phyloP scores from a whole-genome alignment of 2,113 vertebrate species.

The Microcebus lehilahytsara region DNA sequence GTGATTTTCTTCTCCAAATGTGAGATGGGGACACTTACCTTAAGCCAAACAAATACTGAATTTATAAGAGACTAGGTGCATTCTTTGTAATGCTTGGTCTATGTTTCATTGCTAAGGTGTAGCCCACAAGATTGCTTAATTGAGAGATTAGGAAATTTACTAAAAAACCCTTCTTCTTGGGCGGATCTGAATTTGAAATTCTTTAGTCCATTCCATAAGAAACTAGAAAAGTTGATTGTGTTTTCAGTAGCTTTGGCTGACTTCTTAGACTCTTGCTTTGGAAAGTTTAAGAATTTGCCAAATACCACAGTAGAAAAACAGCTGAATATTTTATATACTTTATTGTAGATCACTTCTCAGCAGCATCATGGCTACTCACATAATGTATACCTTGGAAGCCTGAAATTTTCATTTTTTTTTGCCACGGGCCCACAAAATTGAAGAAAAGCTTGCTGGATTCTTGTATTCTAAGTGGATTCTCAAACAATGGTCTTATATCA shows the following conservation, averaged over 20 bases:
- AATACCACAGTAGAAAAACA: neutral
- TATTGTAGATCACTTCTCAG: neutral
- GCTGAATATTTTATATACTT: neutral
- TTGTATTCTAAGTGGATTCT: neutral
- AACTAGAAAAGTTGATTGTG: neutral
- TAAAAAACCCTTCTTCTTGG: neutral
- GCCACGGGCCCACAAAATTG: neutral
- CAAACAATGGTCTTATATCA: neutral
- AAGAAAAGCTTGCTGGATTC: neutral
- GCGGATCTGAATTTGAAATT: neutral
- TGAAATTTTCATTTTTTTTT: neutral
- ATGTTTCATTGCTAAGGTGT: neutral
- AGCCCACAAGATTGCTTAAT: neutral
- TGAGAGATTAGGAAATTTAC: neutral
- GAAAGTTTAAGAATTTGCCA: neutral
- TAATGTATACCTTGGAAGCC: neutral
- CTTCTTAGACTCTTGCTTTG: neutral
- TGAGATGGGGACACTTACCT: neutral
- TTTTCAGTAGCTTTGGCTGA: neutral
- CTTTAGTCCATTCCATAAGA: neutral
- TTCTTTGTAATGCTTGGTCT: neutral
- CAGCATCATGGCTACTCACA: neutral
- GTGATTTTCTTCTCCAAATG: neutral
- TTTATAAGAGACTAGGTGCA: neutral
- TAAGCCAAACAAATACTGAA: neutral